Conservation (phyloP, 2,113 vertebrate species). For the Cisticola juncidis region DNA sequence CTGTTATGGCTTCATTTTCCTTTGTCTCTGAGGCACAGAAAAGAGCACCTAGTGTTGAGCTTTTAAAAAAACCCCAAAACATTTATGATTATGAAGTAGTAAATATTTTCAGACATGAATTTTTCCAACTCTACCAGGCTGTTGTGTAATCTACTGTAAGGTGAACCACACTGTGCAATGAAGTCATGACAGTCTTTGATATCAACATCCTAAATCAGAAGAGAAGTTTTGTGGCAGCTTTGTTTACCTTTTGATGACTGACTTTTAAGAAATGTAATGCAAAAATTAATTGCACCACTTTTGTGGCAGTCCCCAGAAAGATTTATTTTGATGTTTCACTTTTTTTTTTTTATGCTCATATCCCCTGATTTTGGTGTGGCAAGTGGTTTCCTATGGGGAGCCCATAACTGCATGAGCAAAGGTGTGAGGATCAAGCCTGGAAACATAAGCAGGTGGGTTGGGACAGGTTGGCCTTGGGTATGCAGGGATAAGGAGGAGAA, state of each 20-base stretch:
- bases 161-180: background rate
- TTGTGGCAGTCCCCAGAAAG: background rate
- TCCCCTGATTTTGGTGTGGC: background rate
- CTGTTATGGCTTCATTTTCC: constrained; percentile 19
- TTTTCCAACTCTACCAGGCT: background rate
- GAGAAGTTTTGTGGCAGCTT: background rate
- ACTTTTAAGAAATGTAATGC: background rate
- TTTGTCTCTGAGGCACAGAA: constrained; percentile 11
- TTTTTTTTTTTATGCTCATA: background rate
- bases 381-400: background rate
- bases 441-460: background rate
- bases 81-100: background rate
- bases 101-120: background rate
- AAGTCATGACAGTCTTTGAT: background rate
- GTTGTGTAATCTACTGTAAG: background rate
- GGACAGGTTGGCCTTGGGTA: background rate
- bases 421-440: background rate
- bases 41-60: background rate
- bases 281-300: background rate
- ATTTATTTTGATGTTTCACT: background rate
- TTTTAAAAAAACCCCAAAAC: background rate
- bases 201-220: background rate
- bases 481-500: background rate
- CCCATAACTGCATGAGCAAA: background rate
- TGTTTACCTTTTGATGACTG: background rate